Percentiles rank a stretch among this genome's conserved stretches.
Conservation (phyloP, 1,140 invertebrate genomes). For the Limonius californicus region DNA sequence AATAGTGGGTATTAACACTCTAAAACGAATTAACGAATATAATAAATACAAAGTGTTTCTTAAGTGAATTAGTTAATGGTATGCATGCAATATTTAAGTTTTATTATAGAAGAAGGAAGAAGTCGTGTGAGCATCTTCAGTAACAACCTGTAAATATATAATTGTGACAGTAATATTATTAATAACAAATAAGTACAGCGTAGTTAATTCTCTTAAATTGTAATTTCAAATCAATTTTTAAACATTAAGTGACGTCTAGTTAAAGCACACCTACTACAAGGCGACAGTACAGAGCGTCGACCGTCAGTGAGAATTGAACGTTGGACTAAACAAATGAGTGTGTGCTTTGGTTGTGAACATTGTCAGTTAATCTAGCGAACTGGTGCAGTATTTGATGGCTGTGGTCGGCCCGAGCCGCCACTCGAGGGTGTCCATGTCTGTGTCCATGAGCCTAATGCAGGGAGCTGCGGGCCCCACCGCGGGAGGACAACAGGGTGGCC, state of each 20-base stretch:
- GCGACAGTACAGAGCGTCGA: slow-evolving; percentile 1
- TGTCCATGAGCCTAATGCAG: slow-evolving; percentile 60
- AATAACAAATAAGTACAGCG: too few species aligned
- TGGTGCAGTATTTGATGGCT: slow-evolving; percentile 61
- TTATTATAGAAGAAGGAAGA: too few species aligned
- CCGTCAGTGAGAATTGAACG: not conserved
- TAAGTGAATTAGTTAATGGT: too few species aligned
- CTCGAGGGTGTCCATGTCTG: slow-evolving; percentile 53
- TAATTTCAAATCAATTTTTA: not conserved
- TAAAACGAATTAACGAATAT: too few species aligned
- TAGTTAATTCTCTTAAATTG: too few species aligned
- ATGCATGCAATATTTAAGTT: too few species aligned
- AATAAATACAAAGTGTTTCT: too few species aligned
- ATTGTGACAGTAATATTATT: too few species aligned
- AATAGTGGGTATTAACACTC: too few species aligned
- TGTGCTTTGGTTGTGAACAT: not conserved
- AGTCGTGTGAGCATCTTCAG: too few species aligned
- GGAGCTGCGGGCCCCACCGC: slow-evolving; percentile 63
- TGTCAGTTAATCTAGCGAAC: slow-evolving; percentile 24
- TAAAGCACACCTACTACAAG: not conserved
- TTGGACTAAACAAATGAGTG: slow-evolving; percentile 16
- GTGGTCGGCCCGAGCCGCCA: slow-evolving; percentile 75
- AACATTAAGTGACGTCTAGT: not conserved
- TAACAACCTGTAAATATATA: too few species aligned
- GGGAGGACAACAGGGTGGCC: slow-evolving; percentile 62